phyloP scores from a whole-genome alignment of 2,113 vertebrate genomes.

The Atherinomorus stipes region DNA sequence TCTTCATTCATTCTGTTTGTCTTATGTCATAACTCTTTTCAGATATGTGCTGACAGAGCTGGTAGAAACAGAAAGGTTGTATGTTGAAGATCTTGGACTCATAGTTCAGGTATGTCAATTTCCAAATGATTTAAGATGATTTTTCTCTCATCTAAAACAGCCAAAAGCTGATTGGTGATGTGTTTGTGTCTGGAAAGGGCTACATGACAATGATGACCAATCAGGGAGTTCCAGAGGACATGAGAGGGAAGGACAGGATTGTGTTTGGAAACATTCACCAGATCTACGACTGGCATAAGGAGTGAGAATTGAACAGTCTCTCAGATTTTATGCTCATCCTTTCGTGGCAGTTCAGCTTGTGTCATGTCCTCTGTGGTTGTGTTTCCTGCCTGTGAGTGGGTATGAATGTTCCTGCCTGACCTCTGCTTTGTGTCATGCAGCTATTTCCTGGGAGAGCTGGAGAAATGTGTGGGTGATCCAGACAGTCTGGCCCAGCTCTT shows the following conservation, averaged over 20 bases:
- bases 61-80: constrained; percentile 89
- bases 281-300: constrained; percentile 93
- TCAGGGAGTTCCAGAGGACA: constrained; percentile 87
- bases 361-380: constrained; percentile 12
- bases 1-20: neutral
- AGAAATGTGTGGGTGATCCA: constrained; percentile 87
- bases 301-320: constrained; percentile 78
- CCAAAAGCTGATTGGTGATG: neutral
- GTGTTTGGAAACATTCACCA: constrained; percentile 93
- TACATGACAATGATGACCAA: constrained; percentile 89
- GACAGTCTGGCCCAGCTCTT: constrained; percentile 89
- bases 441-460: constrained; percentile 89
- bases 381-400: constrained; percentile 34
- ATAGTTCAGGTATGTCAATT: constrained; percentile 86
- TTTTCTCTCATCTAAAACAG: neutral
- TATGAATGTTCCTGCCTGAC: constrained; percentile 32
- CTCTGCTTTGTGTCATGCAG: constrained; percentile 71
- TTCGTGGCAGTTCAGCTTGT: constrained; percentile 11
- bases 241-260: constrained; percentile 91
- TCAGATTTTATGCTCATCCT: neutral
- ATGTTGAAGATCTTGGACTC: constrained; percentile 90
- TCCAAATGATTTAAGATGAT: neutral
- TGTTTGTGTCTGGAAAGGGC: constrained; percentile 74
- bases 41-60: constrained; percentile 92
- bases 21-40: constrained; percentile 1